Evolutionary conservation across 2,797 vertebrate genomes (phyloP), one percentile per base, ranked within the genome.

Genomic region (Sylvilagus floridanus): DNA sequence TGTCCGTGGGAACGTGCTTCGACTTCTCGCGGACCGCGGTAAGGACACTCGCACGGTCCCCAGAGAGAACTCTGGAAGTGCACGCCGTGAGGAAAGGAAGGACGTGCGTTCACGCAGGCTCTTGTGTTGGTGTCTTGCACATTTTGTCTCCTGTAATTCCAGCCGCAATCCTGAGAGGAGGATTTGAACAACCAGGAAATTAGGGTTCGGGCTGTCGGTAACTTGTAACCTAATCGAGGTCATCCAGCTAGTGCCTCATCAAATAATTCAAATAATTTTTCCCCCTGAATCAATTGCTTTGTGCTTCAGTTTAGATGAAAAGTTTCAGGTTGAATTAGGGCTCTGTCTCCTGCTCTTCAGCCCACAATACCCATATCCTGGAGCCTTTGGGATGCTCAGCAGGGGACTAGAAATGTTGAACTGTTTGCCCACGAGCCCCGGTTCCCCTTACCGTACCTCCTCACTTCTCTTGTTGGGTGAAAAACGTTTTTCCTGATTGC

Each of bases 1-100:
- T 7, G 84, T 96, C 60, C 89, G 28, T 21, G 96, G 96, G 68
- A 95, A 96, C 4, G 8, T 75, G 6, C 87, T 97, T 32, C 89
- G 89, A 4, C 89, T 96, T 88, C 84, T 97, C 52, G 84, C 87
- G 19, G 97, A 97, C 81, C 96, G 82, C 81, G 96, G 97, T 96
- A 96, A 95, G 94, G 42, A 24, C 19, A 30, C 12, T 3, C 6
- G n/a, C 30, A 7, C 47, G 12, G 78, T 68, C 76, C 10, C 76
- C 79, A 5, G 42, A 47, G 78, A 35, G 54, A 63, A 66, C 19
- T 66, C 57, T 28, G 65, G 4, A n/a, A 35, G 71, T 22, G 22
- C 11, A 21, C 24, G 26, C 1, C 11, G 6, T 47, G 52, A 73
- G 84, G 79, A 85, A 62, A 90, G 24, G 10, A 77, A 71, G 35